Conservation (phyloP, 53 echinoderm and acorn worm species). For the Paracentrotus lividus region DNA sequence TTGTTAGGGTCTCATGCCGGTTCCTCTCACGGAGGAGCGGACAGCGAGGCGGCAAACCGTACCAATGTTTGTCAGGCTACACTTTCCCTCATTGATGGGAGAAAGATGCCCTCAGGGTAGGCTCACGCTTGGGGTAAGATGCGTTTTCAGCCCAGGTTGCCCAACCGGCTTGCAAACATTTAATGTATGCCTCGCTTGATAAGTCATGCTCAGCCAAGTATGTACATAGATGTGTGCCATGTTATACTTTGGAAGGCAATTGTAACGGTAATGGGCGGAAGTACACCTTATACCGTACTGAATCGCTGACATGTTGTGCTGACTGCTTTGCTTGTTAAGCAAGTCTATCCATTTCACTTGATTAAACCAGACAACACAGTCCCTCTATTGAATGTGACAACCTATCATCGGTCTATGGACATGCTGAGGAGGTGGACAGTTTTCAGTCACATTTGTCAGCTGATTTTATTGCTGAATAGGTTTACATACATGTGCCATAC, state of each 20-base stretch:
- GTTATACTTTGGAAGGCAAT: conserved; percentile 14
- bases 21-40: background rate
- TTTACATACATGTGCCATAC: background rate
- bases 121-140: conserved; percentile 37
- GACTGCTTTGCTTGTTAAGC: conserved; percentile 28
- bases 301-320: background rate
- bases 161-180: conserved; percentile 52
- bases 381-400: conserved; percentile 1
- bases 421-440: background rate
- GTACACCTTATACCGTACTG: background rate
- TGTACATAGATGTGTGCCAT: conserved; percentile 37
- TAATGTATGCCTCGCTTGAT: conserved; percentile 50
- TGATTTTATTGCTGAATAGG: background rate
- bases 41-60: background rate
- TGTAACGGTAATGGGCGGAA: conserved; percentile 60
- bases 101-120: conserved; percentile 47
- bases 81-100: conserved; percentile 47
- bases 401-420: background rate
- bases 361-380: conserved; percentile 7
- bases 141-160: conserved; percentile 29
- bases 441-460: background rate
- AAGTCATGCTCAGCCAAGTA: conserved; percentile 52
- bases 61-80: conserved; percentile 11
- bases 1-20: conserved; percentile 51
- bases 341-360: conserved; percentile 20